Percentiles rank a stretch among this genome's conserved stretches.
phyloP scores from a whole-genome alignment of 2,113 vertebrate species.

The Merops nubicus region DNA sequence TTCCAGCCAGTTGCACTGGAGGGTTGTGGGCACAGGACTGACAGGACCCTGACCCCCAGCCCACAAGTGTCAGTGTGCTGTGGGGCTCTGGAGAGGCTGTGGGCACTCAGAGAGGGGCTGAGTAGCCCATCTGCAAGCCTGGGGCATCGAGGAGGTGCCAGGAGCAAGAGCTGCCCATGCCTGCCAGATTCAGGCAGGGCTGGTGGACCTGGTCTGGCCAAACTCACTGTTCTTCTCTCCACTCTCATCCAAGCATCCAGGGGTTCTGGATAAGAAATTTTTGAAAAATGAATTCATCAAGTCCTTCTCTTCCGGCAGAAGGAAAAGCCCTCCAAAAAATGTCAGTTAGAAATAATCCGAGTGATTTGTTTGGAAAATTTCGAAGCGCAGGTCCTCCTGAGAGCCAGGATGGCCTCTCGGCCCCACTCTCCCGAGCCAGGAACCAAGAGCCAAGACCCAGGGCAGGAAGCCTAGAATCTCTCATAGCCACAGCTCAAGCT shows the following conservation, averaged over 20 bases:
- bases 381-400: background rate
- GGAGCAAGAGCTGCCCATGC: background rate
- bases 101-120: background rate
- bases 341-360: constrained; percentile 44
- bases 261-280: background rate
- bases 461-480: constrained; percentile 17
- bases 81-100: background rate
- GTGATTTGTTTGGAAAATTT: constrained; percentile 56
- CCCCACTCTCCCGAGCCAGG: background rate
- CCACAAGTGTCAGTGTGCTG: background rate
- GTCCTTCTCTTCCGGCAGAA: background rate
- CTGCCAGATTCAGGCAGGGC: background rate
- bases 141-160: fast-evolving
- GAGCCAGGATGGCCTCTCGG: background rate
- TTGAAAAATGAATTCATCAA: constrained; percentile 10
- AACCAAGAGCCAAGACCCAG: constrained; percentile 9
- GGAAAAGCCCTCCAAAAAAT: constrained; percentile 18
- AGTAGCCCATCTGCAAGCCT: background rate
- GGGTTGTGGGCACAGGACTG: background rate
- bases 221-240: background rate
- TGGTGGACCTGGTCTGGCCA: background rate
- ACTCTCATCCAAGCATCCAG: background rate
- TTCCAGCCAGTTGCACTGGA: background rate
- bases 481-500: background rate
- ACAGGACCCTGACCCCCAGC: background rate